A percentile compares a stretch with the other conserved stretches of the same genome.
phyloP scores from a whole-genome alignment of 2,888 invertebrate genomes.

The Spisula subtruncata region DNA sequence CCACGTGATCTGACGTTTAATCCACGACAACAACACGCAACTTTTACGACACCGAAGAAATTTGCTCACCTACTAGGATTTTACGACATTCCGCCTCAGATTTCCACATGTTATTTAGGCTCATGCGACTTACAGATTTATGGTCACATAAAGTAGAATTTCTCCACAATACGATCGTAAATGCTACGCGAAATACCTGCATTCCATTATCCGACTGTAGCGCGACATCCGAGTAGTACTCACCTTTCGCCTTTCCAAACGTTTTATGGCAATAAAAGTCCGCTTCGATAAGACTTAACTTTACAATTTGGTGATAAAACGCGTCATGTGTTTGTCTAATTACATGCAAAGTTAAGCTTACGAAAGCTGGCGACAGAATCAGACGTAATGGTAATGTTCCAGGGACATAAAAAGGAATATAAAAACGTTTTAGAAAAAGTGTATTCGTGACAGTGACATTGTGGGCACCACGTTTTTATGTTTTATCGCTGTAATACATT shows the following conservation, averaged over 20 bases:
- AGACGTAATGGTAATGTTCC: neutral
- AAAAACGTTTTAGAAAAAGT: neutral
- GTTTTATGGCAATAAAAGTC: conserved; percentile 65
- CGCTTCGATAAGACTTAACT: conserved; percentile 58
- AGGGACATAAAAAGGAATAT: neutral
- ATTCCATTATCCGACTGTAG: conserved; percentile 57
- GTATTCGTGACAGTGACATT: conserved; percentile 3
- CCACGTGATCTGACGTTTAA: conserved; percentile 19
- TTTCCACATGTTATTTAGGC: conserved; percentile 44
- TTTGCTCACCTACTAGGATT: conserved; percentile 32
- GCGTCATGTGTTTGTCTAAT: conserved; percentile 64
- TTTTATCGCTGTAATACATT: too few species aligned
- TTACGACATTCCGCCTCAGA: conserved; percentile 33
- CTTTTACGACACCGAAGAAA: conserved; percentile 32
- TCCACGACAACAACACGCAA: conserved; percentile 17
- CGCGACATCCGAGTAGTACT: conserved; percentile 62
- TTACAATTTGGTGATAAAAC: conserved; percentile 59
- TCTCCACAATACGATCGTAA: conserved; percentile 53
- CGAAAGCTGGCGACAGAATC: conserved; percentile 20
- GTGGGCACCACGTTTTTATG: neutral
- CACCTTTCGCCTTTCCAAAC: conserved; percentile 54
- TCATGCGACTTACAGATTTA: conserved; percentile 58
- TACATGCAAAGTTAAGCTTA: conserved; percentile 46
- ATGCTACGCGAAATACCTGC: conserved; percentile 59
- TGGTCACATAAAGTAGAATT: conserved; percentile 57